Base-by-base conservation (phyloP, 2,888 invertebrate species). In the Deilephila porcellus region DNA sequence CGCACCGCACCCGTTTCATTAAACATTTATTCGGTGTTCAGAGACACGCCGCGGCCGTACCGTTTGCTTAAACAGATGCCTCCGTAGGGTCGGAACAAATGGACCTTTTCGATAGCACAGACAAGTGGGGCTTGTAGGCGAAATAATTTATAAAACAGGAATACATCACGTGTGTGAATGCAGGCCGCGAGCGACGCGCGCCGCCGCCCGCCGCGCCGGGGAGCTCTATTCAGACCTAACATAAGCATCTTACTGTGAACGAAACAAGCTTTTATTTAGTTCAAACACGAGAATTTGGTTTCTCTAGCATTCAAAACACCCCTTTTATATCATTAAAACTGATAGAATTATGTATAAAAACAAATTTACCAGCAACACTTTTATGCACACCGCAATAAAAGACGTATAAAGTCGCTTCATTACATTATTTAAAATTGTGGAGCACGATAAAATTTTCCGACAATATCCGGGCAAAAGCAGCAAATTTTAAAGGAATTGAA, bases 81-180 rank as follows among this genome's bases (percentile, higher is more conserved):
- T 56, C 64, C 64, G 45, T 45, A 11, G 45, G 63, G 17, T 6
- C 63, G n/a, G 63, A 34, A 63, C 20, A 52, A 67, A 67, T 67
- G 45, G 20, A 52, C 67, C 45, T 67, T 67, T 67, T 67, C 25
- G 67, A 29, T 52, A 45, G 11, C 56, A n/a, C 56, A 25, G 25
- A 67, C 67, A 67, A 67, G 45, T 52, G 52, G 6, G 52, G 67
- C 67, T 20, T 67, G 52, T 67, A 4, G 25, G 29, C 60, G 29
- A 29, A 60, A 67, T 67, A 52, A 67, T 67, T 52, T 67, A 67
- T 67, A 67, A 25, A 67, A 67, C 45, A 34, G 63, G n/a, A 63
- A 52, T 52, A 67, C 67, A 67, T 67, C 67, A 52, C 67, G 67
- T 32, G 29, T 25, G 67, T 67, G 67, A 67, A 67, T 67, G 52